Evolutionary conservation across 2,797 vertebrate species (phyloP), one percentile per base, ranked within the genome.

Genomic region (Epinephelus malabaricus): DNA sequence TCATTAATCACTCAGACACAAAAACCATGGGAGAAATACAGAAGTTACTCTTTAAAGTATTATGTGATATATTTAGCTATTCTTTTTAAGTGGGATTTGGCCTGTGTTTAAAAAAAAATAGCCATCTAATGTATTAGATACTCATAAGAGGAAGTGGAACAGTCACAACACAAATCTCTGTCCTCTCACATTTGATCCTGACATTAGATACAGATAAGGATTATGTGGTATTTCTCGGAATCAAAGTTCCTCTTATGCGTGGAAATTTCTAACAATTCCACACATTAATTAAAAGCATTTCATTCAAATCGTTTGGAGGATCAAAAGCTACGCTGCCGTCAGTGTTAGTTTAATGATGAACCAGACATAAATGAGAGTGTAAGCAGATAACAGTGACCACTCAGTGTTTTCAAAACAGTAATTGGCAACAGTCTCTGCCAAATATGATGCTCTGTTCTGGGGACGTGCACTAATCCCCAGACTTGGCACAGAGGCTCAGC

Each of bases 381-480:
- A 74, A 60, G 25, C 63, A 58, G 74, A 82, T 80, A 46, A 82
- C 69, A 45, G 21, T 27, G 56, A 80, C 25, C 45, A 50, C 61
- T 60, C 61, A 13, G 40, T 46, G 30, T 47, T 58, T 56, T 55
- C 54, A 70, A 61, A 78, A 64, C 34, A 58, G 49, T 51, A 59
- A 82, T 50, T 86, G 74, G 80, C 50, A 69, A 71, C 69, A 40
- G 34, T 56, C 61, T 23, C 43, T 2, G 76, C 19, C 47, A 46
- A 59, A 79, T 59, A 30, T 65, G 71, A 90, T 84, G 72, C 61
- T 51, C 63, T 49, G 51, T 71, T 86, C 78, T 71, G 56, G n/a
- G 79, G 62, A 82, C 64, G 43, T 50, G 21, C 30, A 55, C 54
- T 82, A 86, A 89, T 87, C 86, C 70, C 56, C 2, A 0, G 17